Evolutionary conservation across 1,140 invertebrate genomes (phyloP).

Genomic region (Lepidurus packardi): DNA sequence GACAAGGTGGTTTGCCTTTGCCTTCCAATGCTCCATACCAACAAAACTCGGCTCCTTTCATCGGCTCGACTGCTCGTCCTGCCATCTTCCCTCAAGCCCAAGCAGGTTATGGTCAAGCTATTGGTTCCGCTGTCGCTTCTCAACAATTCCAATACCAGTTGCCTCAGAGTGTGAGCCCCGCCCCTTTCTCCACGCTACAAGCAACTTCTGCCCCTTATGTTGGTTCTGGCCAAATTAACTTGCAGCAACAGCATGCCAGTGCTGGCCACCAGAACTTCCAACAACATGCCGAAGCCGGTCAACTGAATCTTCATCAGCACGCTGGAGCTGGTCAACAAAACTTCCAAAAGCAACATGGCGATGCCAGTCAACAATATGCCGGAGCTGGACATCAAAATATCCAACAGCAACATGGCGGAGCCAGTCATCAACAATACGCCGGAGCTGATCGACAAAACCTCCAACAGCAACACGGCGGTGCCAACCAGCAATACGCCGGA

Average conservation of each 20-base stretch:
- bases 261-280: conserved; percentile 35
- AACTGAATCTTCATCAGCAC: conserved; percentile 19
- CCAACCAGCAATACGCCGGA: neutral
- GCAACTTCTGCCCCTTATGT: neutral
- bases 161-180: conserved; percentile 69
- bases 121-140: conserved; percentile 71
- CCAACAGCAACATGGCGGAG: neutral
- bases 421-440: neutral
- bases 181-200: neutral
- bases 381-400: neutral
- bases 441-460: neutral
- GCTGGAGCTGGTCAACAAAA: neutral
- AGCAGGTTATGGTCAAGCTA: conserved; percentile 68
- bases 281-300: conserved; percentile 36
- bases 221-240: neutral
- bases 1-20: neutral
- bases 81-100: conserved; percentile 70
- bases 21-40: neutral
- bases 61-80: conserved; percentile 74
- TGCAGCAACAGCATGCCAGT: neutral
- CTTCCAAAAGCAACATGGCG: neutral
- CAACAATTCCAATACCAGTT: conserved; percentile 77
- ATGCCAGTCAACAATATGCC: neutral
- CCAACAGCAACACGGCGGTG: neutral
- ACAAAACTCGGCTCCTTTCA: conserved; percentile 56